These are phyloP conservation scores for Pammene fasciana DNA, from an alignment of 2,888 invertebrate genomes.

Conservation along the genomic window DNA sequence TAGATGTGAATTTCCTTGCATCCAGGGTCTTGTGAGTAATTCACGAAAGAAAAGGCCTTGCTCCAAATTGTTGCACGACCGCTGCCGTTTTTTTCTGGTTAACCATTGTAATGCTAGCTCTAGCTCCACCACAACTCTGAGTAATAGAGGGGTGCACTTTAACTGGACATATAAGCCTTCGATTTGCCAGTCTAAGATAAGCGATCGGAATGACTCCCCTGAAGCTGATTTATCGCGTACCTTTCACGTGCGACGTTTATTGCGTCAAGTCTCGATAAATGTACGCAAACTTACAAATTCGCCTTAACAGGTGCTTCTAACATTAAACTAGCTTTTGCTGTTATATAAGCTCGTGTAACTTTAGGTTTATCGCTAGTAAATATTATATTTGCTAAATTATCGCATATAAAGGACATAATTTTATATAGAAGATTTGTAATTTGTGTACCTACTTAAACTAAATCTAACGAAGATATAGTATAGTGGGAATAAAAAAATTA, in stretches of 20 bases:
- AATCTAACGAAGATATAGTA: too few relatives aligned
- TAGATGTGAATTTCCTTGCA: slow-evolving; percentile 18
- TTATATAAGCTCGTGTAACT: neutral
- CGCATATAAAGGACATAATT: neutral
- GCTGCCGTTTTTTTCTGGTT: neutral
- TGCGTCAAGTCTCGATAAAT: slow-evolving; percentile 56
- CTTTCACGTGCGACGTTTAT: slow-evolving; percentile 72
- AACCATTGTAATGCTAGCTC: neutral
- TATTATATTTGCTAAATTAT: neutral
- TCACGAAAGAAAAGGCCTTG: slow-evolving; percentile 59
- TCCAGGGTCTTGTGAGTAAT: slow-evolving; percentile 55
- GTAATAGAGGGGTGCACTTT: too few relatives aligned
- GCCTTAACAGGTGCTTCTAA: slow-evolving; percentile 5
- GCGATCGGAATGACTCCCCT: slow-evolving; percentile 43
- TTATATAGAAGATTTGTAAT: slow-evolving; percentile 2
- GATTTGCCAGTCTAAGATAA: too few relatives aligned
- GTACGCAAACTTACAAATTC: slow-evolving; percentile 32
- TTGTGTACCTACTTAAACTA: neutral
- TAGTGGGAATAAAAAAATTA: too few relatives aligned
- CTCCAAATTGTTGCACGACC: neutral
- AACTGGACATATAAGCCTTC: too few relatives aligned
- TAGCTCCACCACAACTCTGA: too few relatives aligned
- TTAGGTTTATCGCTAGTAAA: neutral
- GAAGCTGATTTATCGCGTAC: slow-evolving; percentile 70
- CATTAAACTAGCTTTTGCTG: neutral